These are phyloP conservation scores for Caenorhabditis sulstoni DNA, from an alignment of 2,888 invertebrate genomes.

Conservation along the genomic window DNA sequence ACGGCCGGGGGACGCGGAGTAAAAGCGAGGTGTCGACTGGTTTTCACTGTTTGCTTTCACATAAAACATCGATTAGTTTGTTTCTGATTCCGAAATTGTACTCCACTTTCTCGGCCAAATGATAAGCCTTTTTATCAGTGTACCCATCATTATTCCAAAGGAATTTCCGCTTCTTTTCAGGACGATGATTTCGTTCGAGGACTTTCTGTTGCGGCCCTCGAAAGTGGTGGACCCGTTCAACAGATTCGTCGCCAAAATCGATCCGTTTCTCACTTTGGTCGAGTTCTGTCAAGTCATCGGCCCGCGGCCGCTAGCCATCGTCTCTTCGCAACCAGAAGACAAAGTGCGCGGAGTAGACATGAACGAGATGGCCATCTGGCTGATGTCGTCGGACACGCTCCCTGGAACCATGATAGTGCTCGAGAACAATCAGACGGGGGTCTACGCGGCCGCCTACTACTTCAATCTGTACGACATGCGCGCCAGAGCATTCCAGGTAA, in stretches of 20 bases:
- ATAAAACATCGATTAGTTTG: neutral
- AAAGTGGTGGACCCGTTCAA: constrained; percentile 68
- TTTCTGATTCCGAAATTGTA: neutral
- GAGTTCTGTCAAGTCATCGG: constrained; percentile 79
- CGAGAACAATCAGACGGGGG: constrained; percentile 75
- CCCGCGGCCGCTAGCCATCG: constrained; percentile 67
- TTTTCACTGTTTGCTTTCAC: neutral
- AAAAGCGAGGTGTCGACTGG: neutral
- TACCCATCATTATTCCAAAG: neutral
- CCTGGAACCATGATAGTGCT: constrained; percentile 71
- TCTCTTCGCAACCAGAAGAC: constrained; percentile 50
- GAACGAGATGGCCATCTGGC: constrained; percentile 74
- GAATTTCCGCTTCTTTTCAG: neutral
- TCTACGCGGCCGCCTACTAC: constrained; percentile 75
- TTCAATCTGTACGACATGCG: constrained; percentile 74
- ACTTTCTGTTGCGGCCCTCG: constrained; percentile 56
- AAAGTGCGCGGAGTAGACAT: constrained; percentile 66
- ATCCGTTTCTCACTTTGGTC: constrained; percentile 71
- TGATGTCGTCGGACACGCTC: constrained; percentile 77
- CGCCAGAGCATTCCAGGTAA: constrained; percentile 74
- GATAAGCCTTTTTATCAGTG: constrained; percentile 11
- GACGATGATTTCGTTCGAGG: constrained; percentile 61
- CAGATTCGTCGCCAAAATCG: constrained; percentile 59
- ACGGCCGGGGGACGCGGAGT: neutral
- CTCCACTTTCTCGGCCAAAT: neutral